A percentile compares a stretch with the other conserved stretches of the same genome.
These are phyloP conservation scores for Tachina fera DNA, from an alignment of 2,888 invertebrate species.

Conservation along the genomic window DNA sequence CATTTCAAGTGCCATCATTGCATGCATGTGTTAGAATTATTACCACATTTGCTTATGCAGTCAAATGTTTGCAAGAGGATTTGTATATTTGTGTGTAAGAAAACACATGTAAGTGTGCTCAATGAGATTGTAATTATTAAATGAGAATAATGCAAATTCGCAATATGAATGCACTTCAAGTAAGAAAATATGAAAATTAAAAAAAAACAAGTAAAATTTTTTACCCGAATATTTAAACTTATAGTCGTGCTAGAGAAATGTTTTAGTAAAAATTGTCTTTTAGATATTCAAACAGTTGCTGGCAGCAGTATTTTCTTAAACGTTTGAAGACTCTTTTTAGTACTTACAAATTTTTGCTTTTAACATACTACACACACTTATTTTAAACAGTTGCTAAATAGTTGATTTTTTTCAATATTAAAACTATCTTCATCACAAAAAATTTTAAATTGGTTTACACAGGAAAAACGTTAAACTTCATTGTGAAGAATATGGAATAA, in stretches of 20 bases:
- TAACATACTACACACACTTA: no score
- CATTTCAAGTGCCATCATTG: constrained; percentile 9
- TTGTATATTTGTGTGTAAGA: not conserved
- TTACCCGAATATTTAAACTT: constrained; percentile 1
- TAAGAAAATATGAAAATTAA: constrained; percentile 13
- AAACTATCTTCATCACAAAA: no score
- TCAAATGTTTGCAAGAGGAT: not conserved
- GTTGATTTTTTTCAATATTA: not conserved
- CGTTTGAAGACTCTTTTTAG: not conserved
- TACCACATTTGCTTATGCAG: constrained; percentile 8
- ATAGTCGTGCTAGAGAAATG: not conserved
- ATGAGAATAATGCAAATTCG: constrained; percentile 36
- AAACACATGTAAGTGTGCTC: constrained; percentile 33
- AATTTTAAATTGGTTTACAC: no score
- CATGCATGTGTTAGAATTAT: constrained; percentile 5
- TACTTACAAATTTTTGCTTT: not conserved
- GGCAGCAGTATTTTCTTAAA: no score
- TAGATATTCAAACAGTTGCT: not conserved
- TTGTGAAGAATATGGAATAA: no score
- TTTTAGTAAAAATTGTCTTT: not conserved
- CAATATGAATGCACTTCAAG: constrained; percentile 1
- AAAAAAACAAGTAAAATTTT: not conserved
- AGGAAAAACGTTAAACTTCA: no score
- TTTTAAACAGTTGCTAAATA: not conserved
- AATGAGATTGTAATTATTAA: constrained; percentile 50